Conservation (phyloP, 2,888 invertebrate genomes). For the Lucinisca nassula region DNA sequence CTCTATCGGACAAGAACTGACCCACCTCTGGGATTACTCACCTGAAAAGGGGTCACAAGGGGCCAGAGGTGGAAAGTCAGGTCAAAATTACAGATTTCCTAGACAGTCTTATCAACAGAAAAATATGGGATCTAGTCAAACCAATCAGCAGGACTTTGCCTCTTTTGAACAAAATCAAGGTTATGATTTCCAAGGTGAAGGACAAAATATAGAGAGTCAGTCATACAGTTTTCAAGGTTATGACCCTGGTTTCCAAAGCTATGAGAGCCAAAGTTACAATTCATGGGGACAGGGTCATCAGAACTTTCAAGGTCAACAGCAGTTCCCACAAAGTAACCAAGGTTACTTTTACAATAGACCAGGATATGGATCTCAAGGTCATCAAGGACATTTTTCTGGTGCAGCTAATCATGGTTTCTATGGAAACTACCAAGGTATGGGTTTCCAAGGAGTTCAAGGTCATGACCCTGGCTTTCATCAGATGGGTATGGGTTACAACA, state of each 20-base stretch:
- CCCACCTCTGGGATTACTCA: conserved; percentile 88
- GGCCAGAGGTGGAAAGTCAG: not conserved
- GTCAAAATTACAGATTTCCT: conserved; percentile 7
- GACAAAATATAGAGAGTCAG: conserved; percentile 28
- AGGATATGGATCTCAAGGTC: conserved; percentile 13
- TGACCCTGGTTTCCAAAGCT: conserved; percentile 33
- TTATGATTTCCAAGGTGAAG: conserved; percentile 8
- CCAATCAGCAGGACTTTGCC: not conserved
- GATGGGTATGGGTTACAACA: conserved; percentile 48
- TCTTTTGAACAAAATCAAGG: conserved; percentile 10
- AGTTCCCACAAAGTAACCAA: not conserved
- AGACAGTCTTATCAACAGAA: not conserved
- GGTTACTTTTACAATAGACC: not conserved
- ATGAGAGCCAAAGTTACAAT: conserved; percentile 38
- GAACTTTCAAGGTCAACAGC: conserved; percentile 34
- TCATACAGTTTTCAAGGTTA: conserved; percentile 54
- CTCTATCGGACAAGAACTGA: conserved; percentile 88
- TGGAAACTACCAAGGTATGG: conserved; percentile 35
- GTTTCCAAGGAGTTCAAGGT: conserved; percentile 39
- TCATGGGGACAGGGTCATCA: conserved; percentile 58
- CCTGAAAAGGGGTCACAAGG: conserved; percentile 51
- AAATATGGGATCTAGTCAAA: conserved; percentile 13
- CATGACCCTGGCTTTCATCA: conserved; percentile 48
- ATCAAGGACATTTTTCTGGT: conserved; percentile 43
- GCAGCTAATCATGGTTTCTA: conserved; percentile 24